phyloP scores from a whole-genome alignment of 2,113 vertebrate species.

The Colaptes auratus region DNA sequence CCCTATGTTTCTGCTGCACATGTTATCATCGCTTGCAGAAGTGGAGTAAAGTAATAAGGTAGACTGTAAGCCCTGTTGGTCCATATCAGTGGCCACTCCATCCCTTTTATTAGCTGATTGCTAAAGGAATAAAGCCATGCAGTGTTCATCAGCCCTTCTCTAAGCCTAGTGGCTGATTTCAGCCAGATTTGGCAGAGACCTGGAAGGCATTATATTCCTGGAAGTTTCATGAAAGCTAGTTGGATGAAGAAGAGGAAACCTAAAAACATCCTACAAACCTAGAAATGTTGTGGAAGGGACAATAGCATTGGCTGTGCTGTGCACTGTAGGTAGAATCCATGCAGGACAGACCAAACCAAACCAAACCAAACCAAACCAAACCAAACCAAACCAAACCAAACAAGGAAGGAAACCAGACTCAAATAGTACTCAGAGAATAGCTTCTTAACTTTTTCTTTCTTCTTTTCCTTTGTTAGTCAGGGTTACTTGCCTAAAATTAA shows the following conservation, averaged over 20 bases:
- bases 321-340: neutral
- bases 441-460: slow-evolving; percentile 41
- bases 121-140: neutral
- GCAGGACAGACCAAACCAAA: neutral
- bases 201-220: neutral
- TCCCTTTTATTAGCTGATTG: neutral
- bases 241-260: slow-evolving; percentile 7
- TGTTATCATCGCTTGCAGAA: neutral
- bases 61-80: neutral
- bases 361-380: neutral
- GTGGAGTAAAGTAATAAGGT: neutral
- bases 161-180: neutral
- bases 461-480: slow-evolving; percentile 10
- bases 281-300: neutral
- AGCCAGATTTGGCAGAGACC: neutral
- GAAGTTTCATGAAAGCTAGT: neutral
- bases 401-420: slow-evolving; percentile 19
- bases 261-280: neutral
- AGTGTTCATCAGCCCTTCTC: neutral
- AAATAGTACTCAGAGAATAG: slow-evolving; percentile 8
- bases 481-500: slow-evolving; percentile 31
- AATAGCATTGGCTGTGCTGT: neutral
- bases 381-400: neutral
- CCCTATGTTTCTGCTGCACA: rapidly evolving
- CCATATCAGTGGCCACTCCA: neutral